These are phyloP conservation scores for Lucilia sericata DNA, from an alignment of 1,140 invertebrate species.

Conservation along the genomic window DNA sequence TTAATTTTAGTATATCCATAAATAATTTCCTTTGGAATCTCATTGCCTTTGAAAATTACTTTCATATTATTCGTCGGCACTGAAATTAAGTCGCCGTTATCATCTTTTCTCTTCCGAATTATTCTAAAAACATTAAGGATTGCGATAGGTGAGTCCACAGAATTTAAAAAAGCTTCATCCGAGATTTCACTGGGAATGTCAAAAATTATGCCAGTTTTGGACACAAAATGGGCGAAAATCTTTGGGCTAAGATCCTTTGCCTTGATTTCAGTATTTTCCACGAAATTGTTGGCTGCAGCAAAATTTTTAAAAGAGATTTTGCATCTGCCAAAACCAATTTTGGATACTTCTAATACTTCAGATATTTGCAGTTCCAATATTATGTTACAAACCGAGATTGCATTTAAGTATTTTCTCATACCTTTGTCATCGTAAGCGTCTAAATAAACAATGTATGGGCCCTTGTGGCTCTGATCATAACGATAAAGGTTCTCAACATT, in stretches of 20 bases:
- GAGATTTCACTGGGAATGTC: not conserved
- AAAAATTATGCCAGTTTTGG: not conserved
- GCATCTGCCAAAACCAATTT: constrained; percentile 20
- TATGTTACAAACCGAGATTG: not conserved
- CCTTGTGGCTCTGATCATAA: not conserved
- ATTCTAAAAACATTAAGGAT: not conserved
- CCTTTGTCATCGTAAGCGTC: not conserved
- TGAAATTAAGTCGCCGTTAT: not conserved
- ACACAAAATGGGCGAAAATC: not conserved
- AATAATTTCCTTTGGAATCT: constrained; percentile 2
- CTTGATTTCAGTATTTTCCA: no score
- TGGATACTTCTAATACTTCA: not conserved
- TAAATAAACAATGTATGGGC: not conserved
- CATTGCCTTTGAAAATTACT: not conserved
- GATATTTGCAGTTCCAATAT: not conserved
- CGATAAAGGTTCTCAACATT: no score
- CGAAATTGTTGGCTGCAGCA: not conserved
- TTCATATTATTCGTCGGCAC: not conserved
- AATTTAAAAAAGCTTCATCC: not conserved
- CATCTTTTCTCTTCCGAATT: not conserved
- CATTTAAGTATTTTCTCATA: not conserved
- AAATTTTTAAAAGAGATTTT: not conserved
- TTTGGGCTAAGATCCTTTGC: not conserved
- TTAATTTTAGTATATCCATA: constrained; percentile 1
- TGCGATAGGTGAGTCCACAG: not conserved